Conservation (phyloP, 2,888 invertebrate species). For the Frankliniella fusca region DNA sequence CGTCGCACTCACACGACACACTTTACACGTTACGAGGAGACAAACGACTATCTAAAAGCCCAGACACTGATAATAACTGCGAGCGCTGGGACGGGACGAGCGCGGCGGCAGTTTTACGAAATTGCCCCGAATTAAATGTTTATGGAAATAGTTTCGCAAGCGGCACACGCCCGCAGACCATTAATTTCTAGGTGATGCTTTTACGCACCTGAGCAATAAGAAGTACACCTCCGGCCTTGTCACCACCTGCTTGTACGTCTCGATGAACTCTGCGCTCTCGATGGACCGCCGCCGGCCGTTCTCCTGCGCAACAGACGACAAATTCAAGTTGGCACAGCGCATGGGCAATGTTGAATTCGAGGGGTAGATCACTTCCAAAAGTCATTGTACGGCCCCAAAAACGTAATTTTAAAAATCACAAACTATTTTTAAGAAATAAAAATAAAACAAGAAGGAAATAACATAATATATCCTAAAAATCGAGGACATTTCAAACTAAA, state of each 20-base stretch:
- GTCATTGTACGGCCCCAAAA: too few relatives aligned
- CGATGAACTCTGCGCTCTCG: conserved; percentile 52
- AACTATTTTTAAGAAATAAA: too few relatives aligned
- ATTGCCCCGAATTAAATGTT: background rate
- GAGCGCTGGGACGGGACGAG: background rate
- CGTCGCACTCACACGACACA: background rate
- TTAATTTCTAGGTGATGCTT: conserved; percentile 25
- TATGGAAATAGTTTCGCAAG: background rate
- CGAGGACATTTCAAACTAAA: too few relatives aligned
- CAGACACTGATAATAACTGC: background rate
- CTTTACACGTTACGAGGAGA: background rate
- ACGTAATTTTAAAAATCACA: too few relatives aligned
- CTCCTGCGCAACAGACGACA: conserved; percentile 44
- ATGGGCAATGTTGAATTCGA: too few relatives aligned
- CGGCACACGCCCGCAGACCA: background rate
- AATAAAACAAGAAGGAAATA: too few relatives aligned
- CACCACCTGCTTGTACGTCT: conserved; percentile 56
- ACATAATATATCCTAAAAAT: too few relatives aligned
- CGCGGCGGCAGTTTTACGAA: background rate
- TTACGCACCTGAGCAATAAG: conserved; percentile 52
- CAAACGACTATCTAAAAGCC: background rate
- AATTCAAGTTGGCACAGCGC: conserved; percentile 47
- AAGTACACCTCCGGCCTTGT: conserved; percentile 59
- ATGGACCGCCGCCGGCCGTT: conserved; percentile 49
- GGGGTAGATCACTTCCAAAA: too few relatives aligned